Conservation (phyloP, 2,888 invertebrate genomes). For the Lycaena phlaeas region DNA sequence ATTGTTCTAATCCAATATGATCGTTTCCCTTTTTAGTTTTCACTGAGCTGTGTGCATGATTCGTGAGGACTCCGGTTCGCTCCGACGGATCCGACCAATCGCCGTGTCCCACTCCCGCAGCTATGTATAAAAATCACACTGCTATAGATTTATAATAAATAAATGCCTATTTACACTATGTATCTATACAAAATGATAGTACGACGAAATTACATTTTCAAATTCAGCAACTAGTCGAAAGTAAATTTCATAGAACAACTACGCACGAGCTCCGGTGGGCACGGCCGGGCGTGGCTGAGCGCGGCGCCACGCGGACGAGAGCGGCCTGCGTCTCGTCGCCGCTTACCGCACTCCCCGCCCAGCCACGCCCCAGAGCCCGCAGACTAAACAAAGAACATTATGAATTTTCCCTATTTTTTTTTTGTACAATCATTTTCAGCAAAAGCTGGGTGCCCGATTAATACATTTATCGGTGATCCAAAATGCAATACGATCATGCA, state of each 20-base stretch:
- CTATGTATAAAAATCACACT: conserved; percentile 69
- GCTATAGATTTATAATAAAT: conserved; percentile 73
- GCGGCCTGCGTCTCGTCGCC: too few species aligned
- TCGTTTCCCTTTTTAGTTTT: conserved; percentile 48
- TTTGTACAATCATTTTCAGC: conserved; percentile 68
- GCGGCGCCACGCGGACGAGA: conserved; percentile 9
- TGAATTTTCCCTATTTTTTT: conserved; percentile 45
- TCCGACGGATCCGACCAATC: conserved; percentile 52
- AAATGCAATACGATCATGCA: conserved; percentile 60
- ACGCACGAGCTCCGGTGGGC: conserved; percentile 36
- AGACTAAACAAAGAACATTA: conserved; percentile 52
- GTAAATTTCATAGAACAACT: conserved; percentile 59
- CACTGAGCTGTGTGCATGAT: conserved; percentile 53
- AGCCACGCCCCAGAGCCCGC: conserved; percentile 31
- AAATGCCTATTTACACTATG: conserved; percentile 74
- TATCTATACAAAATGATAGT: conserved; percentile 72
- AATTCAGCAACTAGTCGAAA: conserved; percentile 66
- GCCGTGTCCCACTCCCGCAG: conserved; percentile 61
- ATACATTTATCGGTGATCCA: conserved; percentile 55
- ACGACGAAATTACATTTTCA: conserved; percentile 65
- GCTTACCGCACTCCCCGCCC: conserved; percentile 22
- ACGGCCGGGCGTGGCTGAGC: conserved; percentile 13
- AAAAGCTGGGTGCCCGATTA: conserved; percentile 60
- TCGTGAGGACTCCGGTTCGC: conserved; percentile 52
- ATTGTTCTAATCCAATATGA: conserved; percentile 68